These are phyloP conservation scores for Apodemia duryi DNA, from an alignment of 2,888 invertebrate genomes.

Conservation along the genomic window DNA sequence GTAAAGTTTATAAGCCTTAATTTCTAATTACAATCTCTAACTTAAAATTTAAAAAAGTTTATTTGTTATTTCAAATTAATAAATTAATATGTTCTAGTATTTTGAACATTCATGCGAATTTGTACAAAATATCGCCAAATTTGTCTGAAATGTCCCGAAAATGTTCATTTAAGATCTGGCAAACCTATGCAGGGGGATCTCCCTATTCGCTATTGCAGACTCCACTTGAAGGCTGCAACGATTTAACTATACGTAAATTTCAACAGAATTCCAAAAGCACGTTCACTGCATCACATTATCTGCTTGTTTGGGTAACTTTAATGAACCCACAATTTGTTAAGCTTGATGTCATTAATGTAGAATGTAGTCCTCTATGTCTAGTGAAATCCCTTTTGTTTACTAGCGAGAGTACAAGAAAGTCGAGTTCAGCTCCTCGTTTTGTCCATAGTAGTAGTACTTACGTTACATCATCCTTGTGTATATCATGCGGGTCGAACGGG, in stretches of 20 bases:
- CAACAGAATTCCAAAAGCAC: constrained; percentile 34
- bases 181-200: constrained; percentile 25
- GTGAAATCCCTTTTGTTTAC: neutral
- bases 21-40: no score
- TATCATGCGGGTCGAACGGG: no score
- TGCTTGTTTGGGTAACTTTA: constrained; percentile 29
- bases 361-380: neutral
- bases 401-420: neutral
- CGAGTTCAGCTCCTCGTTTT: neutral
- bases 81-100: neutral
- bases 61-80: neutral
- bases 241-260: constrained; percentile 38
- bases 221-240: constrained; percentile 38
- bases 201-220: constrained; percentile 44
- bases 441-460: neutral
- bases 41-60: neutral
- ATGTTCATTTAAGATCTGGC: neutral
- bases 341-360: constrained; percentile 24
- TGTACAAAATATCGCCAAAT: neutral
- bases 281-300: constrained; percentile 32
- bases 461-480: neutral
- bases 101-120: neutral
- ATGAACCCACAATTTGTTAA: constrained; percentile 14
- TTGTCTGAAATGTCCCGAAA: neutral
- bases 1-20: neutral